phyloP scores from a whole-genome alignment of 64 coral and sea anemone genomes.

The Anthopleura sola region DNA sequence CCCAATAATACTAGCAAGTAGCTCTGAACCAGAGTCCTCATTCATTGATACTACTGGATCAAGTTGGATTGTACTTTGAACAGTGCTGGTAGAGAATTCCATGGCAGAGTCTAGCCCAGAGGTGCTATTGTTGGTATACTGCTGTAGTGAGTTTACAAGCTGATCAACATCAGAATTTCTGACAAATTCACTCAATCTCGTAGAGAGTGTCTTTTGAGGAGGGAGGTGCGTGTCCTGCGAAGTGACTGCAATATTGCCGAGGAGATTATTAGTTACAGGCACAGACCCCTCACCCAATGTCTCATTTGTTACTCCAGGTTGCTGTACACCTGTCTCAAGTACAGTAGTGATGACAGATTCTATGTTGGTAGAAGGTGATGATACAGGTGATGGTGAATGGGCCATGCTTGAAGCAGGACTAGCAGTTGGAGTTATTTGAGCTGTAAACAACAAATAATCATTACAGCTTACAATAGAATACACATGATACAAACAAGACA shows the following conservation, averaged over 20 bases:
- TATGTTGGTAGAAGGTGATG: not conserved
- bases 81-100: not conserved
- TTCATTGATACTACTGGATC: conserved; percentile 23
- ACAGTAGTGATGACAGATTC: conserved; percentile 11
- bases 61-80: conserved; percentile 1
- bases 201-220: not conserved
- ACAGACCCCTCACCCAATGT: not conserved
- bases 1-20: conserved; percentile 18
- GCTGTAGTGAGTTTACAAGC: conserved; percentile 1
- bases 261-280: not conserved
- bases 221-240: not conserved
- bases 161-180: conserved; percentile 9
- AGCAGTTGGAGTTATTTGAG: not conserved
- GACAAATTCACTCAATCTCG: conserved; percentile 1
- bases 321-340: conserved; percentile 21
- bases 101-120: not conserved
- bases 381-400: conserved; percentile 1
- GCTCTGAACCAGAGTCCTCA: conserved; percentile 14
- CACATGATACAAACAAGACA: no score
- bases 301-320: not conserved
- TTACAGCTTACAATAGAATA: not conserved
- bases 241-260: not conserved
- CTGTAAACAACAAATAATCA: conserved; percentile 16
- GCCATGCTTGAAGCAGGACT: not conserved
- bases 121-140: not conserved